Conservation (phyloP, 2,888 invertebrate genomes). For the Nysson spinosus region DNA sequence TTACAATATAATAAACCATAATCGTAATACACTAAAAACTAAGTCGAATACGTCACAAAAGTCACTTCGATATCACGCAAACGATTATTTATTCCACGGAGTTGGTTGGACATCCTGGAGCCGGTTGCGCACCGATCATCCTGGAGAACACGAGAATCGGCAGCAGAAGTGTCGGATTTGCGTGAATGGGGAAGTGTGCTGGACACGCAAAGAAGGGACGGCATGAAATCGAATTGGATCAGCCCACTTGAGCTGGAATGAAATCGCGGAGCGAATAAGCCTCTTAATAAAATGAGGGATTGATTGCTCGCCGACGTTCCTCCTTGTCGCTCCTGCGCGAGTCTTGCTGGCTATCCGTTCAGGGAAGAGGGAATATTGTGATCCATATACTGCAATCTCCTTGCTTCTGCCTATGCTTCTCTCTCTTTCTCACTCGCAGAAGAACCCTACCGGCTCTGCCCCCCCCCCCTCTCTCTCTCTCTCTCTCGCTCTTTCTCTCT, state of each 20-base stretch:
- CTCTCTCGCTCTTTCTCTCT: conserved; percentile 16
- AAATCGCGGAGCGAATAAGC: conserved; percentile 63
- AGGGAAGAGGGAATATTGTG: conserved; percentile 25
- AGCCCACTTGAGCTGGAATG: conserved; percentile 58
- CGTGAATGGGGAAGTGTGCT: conserved; percentile 38
- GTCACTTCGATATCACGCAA: no score
- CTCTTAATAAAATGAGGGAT: conserved; percentile 61
- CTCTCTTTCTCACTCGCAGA: conserved; percentile 9
- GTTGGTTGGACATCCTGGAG: no score
- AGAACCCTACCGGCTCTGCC: neutral
- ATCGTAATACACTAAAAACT: no score
- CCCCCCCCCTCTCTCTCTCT: conserved; percentile 19
- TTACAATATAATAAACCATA: no score
- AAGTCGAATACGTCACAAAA: no score
- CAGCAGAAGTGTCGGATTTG: conserved; percentile 1
- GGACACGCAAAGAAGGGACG: conserved; percentile 23
- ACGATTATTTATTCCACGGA: no score
- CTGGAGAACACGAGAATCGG: conserved; percentile 7
- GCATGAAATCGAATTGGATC: conserved; percentile 61
- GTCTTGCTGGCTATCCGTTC: neutral
- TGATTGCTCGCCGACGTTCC: conserved; percentile 51
- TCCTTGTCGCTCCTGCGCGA: conserved; percentile 16
- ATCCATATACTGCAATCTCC: no score
- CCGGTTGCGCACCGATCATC: no score
- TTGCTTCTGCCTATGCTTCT: conserved; percentile 23